These are phyloP conservation scores for Ctenodactylus gundi DNA, from an alignment of 2,113 vertebrate genomes.

Conservation along the genomic window DNA sequence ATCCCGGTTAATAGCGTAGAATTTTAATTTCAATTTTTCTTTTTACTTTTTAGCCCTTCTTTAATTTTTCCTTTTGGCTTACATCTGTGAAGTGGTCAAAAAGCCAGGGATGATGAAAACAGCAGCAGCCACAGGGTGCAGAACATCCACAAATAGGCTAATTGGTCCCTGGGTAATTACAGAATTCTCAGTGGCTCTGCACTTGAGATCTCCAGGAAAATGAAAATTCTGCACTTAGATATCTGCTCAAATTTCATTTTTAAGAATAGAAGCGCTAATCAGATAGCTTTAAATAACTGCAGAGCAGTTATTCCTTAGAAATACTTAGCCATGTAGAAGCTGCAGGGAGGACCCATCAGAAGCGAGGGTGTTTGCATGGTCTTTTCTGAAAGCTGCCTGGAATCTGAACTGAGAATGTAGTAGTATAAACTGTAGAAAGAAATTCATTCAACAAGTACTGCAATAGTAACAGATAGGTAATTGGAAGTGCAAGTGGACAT, in stretches of 20 bases:
- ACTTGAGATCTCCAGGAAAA: conserved; percentile 41
- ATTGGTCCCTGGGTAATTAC: conserved; percentile 70
- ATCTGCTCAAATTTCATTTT: conserved; percentile 56
- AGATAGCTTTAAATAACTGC: conserved; percentile 49
- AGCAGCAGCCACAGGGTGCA: conserved; percentile 54
- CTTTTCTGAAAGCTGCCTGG: not conserved
- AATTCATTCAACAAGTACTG: not conserved
- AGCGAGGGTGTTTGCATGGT: not conserved
- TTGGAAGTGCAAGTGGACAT: not conserved
- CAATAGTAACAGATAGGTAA: not conserved
- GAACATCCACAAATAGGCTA: conserved; percentile 71
- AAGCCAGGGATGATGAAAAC: not conserved
- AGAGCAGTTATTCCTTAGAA: not conserved
- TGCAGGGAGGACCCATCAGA: not conserved
- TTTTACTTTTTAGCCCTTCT: conserved; percentile 22
- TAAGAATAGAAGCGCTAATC: conserved; percentile 32
- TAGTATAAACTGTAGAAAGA: not conserved
- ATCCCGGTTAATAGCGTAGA: not conserved
- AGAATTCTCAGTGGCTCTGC: not conserved
- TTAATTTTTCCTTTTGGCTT: conserved; percentile 40
- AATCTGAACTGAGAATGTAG: not conserved
- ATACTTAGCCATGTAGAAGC: not conserved
- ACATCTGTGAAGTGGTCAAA: conserved; percentile 56
- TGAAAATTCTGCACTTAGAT: conserved; percentile 51
- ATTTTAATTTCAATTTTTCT: conserved; percentile 17